Evolutionary conservation across 2,113 vertebrate genomes (phyloP).

Genomic region (Gambusia holbrooki): DNA sequence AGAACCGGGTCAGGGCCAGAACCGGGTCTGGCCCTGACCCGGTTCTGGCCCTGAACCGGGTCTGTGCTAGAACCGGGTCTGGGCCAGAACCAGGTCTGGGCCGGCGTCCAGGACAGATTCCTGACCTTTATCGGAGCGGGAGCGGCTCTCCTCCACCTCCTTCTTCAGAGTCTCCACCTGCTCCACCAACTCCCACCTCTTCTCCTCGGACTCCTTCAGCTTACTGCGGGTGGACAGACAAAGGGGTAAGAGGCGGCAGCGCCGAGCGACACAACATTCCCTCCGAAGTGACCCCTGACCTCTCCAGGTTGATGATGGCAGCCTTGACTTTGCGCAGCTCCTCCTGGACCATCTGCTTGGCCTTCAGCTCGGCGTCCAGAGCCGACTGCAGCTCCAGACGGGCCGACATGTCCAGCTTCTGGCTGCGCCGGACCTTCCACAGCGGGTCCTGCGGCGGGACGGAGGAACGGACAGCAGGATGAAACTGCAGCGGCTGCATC

Average conservation of each 20-base stretch:
- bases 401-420: conserved; percentile 98
- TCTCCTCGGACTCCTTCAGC: conserved; percentile 89
- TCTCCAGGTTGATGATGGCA: conserved; percentile 88
- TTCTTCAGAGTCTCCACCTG: conserved; percentile 91
- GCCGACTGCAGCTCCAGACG: conserved; percentile 97
- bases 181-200: conserved; percentile 85
- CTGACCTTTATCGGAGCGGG: conserved; percentile 86
- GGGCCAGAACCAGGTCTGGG: background rate
- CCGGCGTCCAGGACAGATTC: background rate
- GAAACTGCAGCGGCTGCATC: background rate
- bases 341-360: conserved; percentile 94
- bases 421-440: conserved; percentile 97
- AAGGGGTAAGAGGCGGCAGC: background rate
- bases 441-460: conserved; percentile 86
- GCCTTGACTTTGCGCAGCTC: conserved; percentile 92
- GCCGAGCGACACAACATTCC: too few species aligned
- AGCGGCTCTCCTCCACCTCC: conserved; percentile 89
- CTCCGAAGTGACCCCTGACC: conserved; percentile 76
- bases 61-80: background rate
- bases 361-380: conserved; percentile 93
- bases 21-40: too few species aligned
- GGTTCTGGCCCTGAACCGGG: too few species aligned
- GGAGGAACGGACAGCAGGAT: background rate
- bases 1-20: background rate
- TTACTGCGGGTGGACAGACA: conserved; percentile 79